Percentiles rank a stretch among this genome's conserved stretches.
phyloP scores from a whole-genome alignment of 2,888 invertebrate species.

The Homarus gammarus region DNA sequence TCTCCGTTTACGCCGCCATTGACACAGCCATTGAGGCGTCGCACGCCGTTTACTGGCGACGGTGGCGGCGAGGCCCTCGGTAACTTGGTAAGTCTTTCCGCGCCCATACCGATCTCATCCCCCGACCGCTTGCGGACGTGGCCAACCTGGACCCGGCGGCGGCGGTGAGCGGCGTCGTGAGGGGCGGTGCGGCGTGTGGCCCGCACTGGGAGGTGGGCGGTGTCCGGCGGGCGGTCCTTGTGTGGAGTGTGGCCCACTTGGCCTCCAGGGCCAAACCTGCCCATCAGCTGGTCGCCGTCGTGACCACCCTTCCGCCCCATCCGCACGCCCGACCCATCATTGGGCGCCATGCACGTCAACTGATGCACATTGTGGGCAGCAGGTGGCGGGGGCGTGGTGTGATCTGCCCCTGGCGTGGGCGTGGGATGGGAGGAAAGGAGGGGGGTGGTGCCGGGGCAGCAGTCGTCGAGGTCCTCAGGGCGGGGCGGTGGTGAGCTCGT shows the following conservation, averaged over 20 bases:
- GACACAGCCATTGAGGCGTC: constrained; percentile 56
- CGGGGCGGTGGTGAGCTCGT: constrained; percentile 62
- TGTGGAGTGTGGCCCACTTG: constrained; percentile 59
- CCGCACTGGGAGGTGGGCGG: constrained; percentile 27
- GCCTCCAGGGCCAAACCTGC: constrained; percentile 50
- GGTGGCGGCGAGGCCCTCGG: constrained; percentile 54
- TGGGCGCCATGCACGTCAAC: constrained; percentile 70
- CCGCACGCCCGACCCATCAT: constrained; percentile 71
- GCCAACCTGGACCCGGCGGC: constrained; percentile 38
- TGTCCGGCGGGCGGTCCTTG: constrained; percentile 65
- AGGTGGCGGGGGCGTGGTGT: constrained; percentile 57
- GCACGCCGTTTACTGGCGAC: constrained; percentile 52
- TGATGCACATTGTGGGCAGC: constrained; percentile 37
- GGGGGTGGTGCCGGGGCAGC: constrained; percentile 36
- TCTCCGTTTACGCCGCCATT: constrained; percentile 45
- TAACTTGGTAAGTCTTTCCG: constrained; percentile 49
- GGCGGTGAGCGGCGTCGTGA: constrained; percentile 47
- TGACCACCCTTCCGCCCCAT: constrained; percentile 68
- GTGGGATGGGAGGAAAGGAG: constrained; percentile 25
- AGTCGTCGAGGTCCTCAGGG: constrained; percentile 68
- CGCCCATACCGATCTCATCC: constrained; percentile 41
- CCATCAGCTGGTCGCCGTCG: constrained; percentile 66
- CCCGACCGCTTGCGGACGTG: constrained; percentile 55
- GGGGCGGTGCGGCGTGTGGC: constrained; percentile 40
- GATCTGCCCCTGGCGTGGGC: constrained; percentile 41